Evolutionary conservation across 2,113 vertebrate genomes (phyloP).

Genomic region (Scytalopus superciliaris): DNA sequence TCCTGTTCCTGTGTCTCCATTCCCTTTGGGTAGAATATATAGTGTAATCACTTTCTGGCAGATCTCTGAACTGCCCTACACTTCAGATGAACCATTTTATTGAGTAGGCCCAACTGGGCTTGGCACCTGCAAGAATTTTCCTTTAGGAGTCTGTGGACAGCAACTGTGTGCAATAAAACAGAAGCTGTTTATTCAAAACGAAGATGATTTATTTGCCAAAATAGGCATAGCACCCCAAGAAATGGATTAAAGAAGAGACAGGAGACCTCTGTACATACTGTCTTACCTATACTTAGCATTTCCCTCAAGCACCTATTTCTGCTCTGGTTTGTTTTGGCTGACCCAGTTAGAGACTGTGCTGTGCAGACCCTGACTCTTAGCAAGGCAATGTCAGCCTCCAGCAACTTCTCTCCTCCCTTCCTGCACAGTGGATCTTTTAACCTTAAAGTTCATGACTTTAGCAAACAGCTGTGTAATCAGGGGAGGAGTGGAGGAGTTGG

Average conservation of each 20-base stretch:
- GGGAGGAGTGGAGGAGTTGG: constrained; percentile 1
- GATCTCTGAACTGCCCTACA: background rate
- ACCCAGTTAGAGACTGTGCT: background rate
- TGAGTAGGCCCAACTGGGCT: background rate
- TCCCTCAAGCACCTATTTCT: background rate
- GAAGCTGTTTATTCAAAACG: constrained; percentile 12
- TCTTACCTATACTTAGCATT: background rate
- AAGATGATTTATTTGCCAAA: constrained; percentile 9
- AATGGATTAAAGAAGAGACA: background rate
- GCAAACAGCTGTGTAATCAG: constrained; percentile 39
- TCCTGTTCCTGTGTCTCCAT: background rate
- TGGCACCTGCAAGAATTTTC: background rate
- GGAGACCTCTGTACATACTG: background rate
- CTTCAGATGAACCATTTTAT: background rate
- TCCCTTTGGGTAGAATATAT: background rate
- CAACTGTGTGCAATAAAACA: background rate
- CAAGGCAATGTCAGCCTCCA: constrained; percentile 1
- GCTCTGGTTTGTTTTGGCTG: background rate
- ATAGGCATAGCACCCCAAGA: background rate
- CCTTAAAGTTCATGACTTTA: constrained; percentile 29
- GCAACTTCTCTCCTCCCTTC: constrained; percentile 31
- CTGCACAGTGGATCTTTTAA: constrained; percentile 9
- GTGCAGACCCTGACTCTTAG: background rate
- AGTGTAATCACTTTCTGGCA: background rate
- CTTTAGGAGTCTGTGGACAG: background rate